phyloP scores from a whole-genome alignment of 53 echinoderm and acorn worm genomes.

The Actinopyga echinites region DNA sequence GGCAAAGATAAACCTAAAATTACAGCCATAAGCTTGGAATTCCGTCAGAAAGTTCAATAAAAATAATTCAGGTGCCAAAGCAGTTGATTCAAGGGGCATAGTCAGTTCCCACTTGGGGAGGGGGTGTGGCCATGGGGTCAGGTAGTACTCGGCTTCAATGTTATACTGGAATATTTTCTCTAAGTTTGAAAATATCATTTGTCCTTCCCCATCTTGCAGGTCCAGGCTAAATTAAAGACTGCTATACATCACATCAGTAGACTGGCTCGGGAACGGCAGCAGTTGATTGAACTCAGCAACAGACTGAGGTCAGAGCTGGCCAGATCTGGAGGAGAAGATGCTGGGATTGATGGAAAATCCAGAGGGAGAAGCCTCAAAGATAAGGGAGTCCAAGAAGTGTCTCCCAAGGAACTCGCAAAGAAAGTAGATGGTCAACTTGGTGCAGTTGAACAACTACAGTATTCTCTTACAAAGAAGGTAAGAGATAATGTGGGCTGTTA shows the following conservation, averaged over 20 bases:
- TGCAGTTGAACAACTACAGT: conserved; percentile 84
- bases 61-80: no score
- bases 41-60: no score
- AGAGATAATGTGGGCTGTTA: not conserved
- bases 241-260: conserved; percentile 88
- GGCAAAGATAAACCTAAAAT: no score
- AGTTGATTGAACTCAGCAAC: conserved; percentile 92
- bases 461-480: conserved; percentile 92
- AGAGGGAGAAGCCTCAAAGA: not conserved
- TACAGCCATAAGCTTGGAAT: no score
- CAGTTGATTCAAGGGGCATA: no score
- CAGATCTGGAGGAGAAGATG: not conserved
- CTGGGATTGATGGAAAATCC: not conserved
- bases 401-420: conserved; percentile 59
- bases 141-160: no score
- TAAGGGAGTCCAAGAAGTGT: not conserved
- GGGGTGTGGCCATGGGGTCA: no score
- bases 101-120: no score
- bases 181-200: not conserved
- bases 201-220: conserved; percentile 39
- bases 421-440: conserved; percentile 65
- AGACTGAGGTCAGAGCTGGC: conserved; percentile 79
- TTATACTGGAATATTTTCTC: no score
- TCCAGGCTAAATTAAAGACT: conserved; percentile 78
- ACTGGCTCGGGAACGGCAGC: conserved; percentile 81